Evolutionary conservation across 2,888 invertebrate genomes (phyloP).

Genomic region (Leptinotarsa tumamoca): DNA sequence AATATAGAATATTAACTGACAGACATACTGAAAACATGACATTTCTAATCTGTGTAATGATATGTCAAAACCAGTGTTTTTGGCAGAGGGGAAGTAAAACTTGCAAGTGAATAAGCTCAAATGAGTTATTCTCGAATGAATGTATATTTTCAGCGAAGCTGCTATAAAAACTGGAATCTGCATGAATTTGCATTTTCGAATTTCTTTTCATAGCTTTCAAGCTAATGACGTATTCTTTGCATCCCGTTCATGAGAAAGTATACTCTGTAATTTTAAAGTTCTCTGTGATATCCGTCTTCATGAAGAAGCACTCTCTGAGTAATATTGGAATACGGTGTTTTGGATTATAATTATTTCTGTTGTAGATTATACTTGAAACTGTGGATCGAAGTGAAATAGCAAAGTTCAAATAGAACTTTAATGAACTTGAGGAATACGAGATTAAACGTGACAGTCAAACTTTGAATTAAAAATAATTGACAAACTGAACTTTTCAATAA

Average conservation of each 20-base stretch:
- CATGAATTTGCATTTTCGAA: slow-evolving; percentile 13
- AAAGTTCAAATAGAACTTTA: too few species aligned
- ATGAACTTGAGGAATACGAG: too few species aligned
- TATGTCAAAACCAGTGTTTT: not conserved
- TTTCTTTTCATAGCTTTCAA: slow-evolving; percentile 17
- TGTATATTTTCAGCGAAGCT: slow-evolving; percentile 8
- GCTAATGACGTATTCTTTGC: slow-evolving; percentile 21
- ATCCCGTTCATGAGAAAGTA: slow-evolving; percentile 4
- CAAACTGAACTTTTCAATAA: too few species aligned
- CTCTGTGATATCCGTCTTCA: not conserved
- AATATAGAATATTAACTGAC: too few species aligned
- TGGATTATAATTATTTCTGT: not conserved
- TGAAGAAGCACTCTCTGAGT: not conserved
- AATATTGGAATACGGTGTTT: not conserved
- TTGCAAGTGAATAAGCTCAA: slow-evolving; percentile 6
- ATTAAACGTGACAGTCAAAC: too few species aligned
- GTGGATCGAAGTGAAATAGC: too few species aligned
- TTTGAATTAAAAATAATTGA: too few species aligned
- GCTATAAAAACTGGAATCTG: slow-evolving; percentile 3
- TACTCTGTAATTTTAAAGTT: slow-evolving; percentile 14
- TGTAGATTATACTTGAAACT: too few species aligned
- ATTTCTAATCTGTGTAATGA: not conserved
- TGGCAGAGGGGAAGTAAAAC: not conserved
- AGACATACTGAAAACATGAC: too few species aligned
- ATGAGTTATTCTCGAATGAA: slow-evolving; percentile 16